A percentile compares a stretch with the other conserved stretches of the same genome.
Conservation (phyloP, 2,797 vertebrate genomes). For the Chrysolophus pictus region DNA sequence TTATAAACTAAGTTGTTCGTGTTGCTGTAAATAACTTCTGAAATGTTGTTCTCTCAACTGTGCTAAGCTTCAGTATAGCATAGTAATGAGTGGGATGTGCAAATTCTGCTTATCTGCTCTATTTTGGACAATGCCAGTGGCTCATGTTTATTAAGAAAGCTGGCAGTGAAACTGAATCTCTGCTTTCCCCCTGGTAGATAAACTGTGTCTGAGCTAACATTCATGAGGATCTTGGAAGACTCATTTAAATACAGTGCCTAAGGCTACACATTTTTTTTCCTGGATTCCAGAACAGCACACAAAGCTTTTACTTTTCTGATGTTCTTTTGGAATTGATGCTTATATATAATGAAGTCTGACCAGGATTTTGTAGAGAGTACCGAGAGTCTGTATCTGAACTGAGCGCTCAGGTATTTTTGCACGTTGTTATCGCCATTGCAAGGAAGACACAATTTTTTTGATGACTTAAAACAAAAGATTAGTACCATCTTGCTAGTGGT, state of each 20-base stretch:
- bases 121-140: conserved; percentile 62
- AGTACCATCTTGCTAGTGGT: not conserved
- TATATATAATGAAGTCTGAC: conserved; percentile 31
- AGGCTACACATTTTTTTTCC: conserved; percentile 49
- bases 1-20: conserved; percentile 70
- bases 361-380: conserved; percentile 28
- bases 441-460: not conserved
- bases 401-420: conserved; percentile 8
- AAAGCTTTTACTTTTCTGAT: conserved; percentile 68
- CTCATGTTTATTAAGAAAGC: conserved; percentile 71
- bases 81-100: conserved; percentile 68
- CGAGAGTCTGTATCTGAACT: not conserved
- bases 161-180: conserved; percentile 67
- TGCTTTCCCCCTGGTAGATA: conserved; percentile 61
- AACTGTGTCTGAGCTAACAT: conserved; percentile 60
- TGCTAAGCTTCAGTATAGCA: conserved; percentile 63
- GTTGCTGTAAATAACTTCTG: conserved; percentile 70
- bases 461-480: not conserved
- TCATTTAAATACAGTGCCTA: conserved; percentile 65
- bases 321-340: conserved; percentile 56
- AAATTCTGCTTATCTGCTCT: conserved; percentile 74
- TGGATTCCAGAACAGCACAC: conserved; percentile 21
- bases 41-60: conserved; percentile 71
- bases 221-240: conserved; percentile 65
- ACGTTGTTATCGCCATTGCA: not conserved